phyloP scores from a whole-genome alignment of 2,797 vertebrate genomes.

The Melanotaenia parkinsoni region DNA sequence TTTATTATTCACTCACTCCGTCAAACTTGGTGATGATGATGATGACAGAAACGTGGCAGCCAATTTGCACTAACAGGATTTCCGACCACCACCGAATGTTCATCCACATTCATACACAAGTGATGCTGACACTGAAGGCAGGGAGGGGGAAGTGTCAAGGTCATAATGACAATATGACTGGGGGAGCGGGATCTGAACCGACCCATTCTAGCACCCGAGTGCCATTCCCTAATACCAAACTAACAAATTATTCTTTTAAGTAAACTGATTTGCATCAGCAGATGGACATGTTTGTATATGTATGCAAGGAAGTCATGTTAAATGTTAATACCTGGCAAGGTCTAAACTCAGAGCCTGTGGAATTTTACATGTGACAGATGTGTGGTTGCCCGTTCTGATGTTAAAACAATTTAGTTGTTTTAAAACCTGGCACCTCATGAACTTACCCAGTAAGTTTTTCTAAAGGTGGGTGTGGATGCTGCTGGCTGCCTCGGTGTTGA shows the following conservation, averaged over 20 bases:
- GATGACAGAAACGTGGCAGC: too few species aligned
- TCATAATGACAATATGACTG: too few species aligned
- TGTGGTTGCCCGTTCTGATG: constrained; percentile 18
- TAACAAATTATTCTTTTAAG: neutral
- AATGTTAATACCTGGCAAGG: neutral
- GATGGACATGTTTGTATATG: neutral
- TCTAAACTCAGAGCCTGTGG: neutral
- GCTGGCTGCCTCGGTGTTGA: constrained; percentile 24
- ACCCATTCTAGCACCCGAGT: too few species aligned
- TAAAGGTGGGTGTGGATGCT: neutral
- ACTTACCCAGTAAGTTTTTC: constrained; percentile 14
- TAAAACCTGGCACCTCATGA: constrained; percentile 39
- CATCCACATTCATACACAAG: too few species aligned
- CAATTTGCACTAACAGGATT: too few species aligned
- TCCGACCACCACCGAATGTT: too few species aligned
- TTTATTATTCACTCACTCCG: too few species aligned
- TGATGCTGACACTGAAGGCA: too few species aligned
- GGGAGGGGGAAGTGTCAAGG: too few species aligned
- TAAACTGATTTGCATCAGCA: neutral
- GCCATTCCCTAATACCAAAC: too few species aligned
- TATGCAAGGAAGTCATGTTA: neutral
- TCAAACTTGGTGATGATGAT: too few species aligned
- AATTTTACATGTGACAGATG: constrained; percentile 50
- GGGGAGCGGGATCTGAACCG: too few species aligned
- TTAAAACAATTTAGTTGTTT: constrained; percentile 52